These are phyloP conservation scores for Ara ararauna DNA, from an alignment of 2,797 vertebrate species.

Conservation along the genomic window DNA sequence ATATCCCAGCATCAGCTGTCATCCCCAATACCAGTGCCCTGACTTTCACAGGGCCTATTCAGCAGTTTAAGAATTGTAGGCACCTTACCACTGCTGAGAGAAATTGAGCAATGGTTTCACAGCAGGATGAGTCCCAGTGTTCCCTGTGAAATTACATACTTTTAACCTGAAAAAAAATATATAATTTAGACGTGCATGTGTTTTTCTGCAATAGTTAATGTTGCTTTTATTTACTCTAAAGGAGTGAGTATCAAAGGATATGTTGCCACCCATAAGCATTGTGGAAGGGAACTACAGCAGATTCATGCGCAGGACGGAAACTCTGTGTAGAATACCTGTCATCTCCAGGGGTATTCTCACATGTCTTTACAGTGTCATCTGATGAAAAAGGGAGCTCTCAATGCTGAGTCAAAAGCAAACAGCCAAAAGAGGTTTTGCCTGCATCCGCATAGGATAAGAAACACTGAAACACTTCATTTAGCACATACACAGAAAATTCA, in stretches of 20 bases:
- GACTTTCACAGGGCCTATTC: slow-evolving; percentile 52
- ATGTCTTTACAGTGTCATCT: neutral
- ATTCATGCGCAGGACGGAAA: slow-evolving; percentile 23
- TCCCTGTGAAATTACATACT: slow-evolving; percentile 75
- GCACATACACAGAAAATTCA: neutral
- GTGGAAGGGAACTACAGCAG: slow-evolving; percentile 49
- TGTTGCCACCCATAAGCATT: slow-evolving; percentile 31
- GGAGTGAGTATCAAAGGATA: slow-evolving; percentile 53
- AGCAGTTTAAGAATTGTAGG: slow-evolving; percentile 41
- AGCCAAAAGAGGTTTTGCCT: neutral
- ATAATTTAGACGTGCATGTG: slow-evolving; percentile 69
- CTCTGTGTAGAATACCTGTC: neutral
- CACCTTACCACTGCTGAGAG: slow-evolving; percentile 67
- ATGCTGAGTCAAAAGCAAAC: neutral
- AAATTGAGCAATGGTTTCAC: slow-evolving; percentile 75
- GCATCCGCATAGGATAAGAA: neutral
- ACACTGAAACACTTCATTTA: neutral
- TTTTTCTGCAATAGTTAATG: slow-evolving; percentile 55
- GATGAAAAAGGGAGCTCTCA: neutral
- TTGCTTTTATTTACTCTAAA: slow-evolving; percentile 72
- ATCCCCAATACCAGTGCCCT: neutral
- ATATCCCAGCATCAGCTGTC: slow-evolving; percentile 36
- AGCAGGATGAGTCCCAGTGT: slow-evolving; percentile 63
- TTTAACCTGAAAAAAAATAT: slow-evolving; percentile 72
- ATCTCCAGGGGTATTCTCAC: slow-evolving; percentile 3